Evolutionary conservation across 2,113 vertebrate genomes (phyloP), one percentile per base, ranked within the genome.

Genomic region (Sylvia atricapilla): DNA sequence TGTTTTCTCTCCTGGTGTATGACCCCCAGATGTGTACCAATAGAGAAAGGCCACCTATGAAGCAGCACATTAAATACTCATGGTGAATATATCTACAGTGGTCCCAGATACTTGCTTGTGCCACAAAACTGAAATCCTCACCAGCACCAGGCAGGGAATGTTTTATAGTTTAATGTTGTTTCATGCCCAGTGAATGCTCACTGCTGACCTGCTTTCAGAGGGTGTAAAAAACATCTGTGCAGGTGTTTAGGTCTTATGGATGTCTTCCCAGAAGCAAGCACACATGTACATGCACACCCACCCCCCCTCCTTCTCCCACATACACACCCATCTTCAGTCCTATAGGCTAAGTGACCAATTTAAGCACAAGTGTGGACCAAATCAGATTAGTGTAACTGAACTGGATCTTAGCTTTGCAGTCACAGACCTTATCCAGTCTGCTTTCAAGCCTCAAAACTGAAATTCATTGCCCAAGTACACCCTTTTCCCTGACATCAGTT

Each of bases 141-240:
- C 20, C 55, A 95, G 46, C 39, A 74, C 18, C 30, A 52, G 52
- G 33, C 64, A 75, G 43, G 44, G 44, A 76, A 10, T 3, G 2
- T 75, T 95, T 82, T 55, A 77, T n/a, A 87, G 27, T 79, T 93
- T 79, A 78, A 93, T 82, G 87, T 64, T 79, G 33, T 96, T 96
- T 94, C 87, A 76, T 64, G 90, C 90, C 53, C 92, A 94, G 66
- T 91, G 93, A 96, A 41, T 82, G 69, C 70, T 96, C 52, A 58
- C 55, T 84, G 58, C 75, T 93, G 79, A 95, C 85, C 82, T 91
- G 56, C 55, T 93, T 92, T 88, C 22, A 73, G 67, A 88, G 37
- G 35, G 17, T 70, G 39, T 62, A 37, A 80, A 76, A 88, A 83
- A 74, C 39, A 50, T 72, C 77, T 56, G 17, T 56, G 60, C 87